Percentiles rank a stretch among this genome's conserved stretches.
Evolutionary conservation across 2,113 vertebrate genomes (phyloP).

Genomic region (Lynx canadensis): DNA sequence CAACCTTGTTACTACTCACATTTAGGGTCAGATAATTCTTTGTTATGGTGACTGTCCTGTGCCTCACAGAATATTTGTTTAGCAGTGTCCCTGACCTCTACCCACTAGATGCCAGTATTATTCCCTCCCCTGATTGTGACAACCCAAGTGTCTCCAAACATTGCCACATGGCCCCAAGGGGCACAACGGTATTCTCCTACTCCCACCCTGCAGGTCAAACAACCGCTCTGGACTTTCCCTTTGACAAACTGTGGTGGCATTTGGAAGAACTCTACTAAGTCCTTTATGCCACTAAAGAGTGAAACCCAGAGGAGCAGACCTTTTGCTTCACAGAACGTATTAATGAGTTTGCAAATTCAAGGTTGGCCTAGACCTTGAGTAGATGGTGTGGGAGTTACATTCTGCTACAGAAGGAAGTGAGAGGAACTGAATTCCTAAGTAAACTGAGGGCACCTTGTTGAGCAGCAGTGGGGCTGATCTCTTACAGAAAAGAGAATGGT

Average conservation of each 20-base stretch:
- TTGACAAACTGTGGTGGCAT: neutral
- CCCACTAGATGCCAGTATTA: neutral
- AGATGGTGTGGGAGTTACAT: neutral
- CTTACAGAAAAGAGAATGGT: neutral
- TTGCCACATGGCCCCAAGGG: neutral
- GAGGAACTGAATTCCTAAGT: neutral
- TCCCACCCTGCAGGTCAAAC: accelerated
- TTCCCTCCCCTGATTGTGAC: neutral
- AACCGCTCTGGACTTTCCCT: neutral
- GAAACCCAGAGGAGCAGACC: neutral
- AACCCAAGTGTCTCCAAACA: neutral
- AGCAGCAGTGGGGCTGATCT: neutral
- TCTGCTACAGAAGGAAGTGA: neutral
- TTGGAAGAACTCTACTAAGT: neutral
- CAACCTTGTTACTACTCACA: neutral
- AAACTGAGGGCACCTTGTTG: neutral
- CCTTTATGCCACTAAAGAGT: neutral
- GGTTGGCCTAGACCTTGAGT: neutral
- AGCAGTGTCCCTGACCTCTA: neutral
- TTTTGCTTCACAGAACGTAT: neutral
- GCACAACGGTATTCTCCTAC: neutral
- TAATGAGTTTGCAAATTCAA: neutral
- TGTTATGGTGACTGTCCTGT: neutral
- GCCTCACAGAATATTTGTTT: neutral
- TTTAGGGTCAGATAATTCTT: neutral